Base-by-base conservation (phyloP, 2,797 vertebrate genomes). In the Acipenser transmontanus region DNA sequence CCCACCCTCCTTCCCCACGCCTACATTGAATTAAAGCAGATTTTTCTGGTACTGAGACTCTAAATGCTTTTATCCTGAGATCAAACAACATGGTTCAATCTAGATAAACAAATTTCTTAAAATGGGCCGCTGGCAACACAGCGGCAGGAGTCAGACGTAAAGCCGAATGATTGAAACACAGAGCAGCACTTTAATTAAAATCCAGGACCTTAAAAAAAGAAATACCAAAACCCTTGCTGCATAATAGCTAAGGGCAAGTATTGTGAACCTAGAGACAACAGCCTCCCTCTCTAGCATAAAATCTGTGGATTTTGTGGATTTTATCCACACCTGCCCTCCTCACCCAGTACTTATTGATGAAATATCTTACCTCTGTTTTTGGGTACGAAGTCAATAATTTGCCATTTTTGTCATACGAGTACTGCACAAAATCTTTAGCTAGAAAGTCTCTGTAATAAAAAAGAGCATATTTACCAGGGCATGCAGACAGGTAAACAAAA, bases 361-460 rank as follows among this genome's bases (percentile, higher is more conserved):
- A 54, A 47, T 1, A 4, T 76, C 82, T 77, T 78, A 93, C 92
- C 68, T 77, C 56, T 9, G 0, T 68, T 69, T 76, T 76, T 2
- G 82, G 75, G 69, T 75, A 72, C 1, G 79, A 80, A 6, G 75
- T 12, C 20, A 76, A 63, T 68, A 84, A 68, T 68, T 84, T 76
- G 5, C 79, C 87, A 49, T 73, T 59, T 65, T 74, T 8, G 2
- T 81, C 78, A 48, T 81, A 86, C 1, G 80, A 84, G 74, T 84
- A 81, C 54, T 87, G 81, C 47, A 82, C 69, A 77, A 95, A 92
- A 65, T 87, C 75, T 49, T 86, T 82, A 1, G 91, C 87, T 67
- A 95, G 65, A 77, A 95, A 93, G 50, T 88, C 85, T 78, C 94
- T 96, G 82, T 65, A n/a, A 56, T 67, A 64, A 62, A 67, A 54